Evolutionary conservation across 2,113 vertebrate species (phyloP).

Genomic region (Notechis scutatus): DNA sequence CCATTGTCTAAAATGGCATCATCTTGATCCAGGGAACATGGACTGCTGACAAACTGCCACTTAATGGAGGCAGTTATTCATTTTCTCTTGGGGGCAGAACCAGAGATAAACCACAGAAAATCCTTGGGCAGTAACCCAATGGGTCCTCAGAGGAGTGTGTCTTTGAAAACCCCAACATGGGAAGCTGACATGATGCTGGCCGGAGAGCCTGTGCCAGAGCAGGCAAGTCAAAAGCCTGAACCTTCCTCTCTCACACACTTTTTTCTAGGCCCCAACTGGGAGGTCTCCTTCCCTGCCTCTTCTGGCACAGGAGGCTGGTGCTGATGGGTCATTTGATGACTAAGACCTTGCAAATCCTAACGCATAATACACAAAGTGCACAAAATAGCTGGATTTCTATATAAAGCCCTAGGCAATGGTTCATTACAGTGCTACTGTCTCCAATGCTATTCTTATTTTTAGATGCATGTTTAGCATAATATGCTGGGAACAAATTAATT

Average conservation of each 20-base stretch:
- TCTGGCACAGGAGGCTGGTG: not conserved
- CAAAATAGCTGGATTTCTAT: not conserved
- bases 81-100: not conserved
- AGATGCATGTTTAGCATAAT: not conserved
- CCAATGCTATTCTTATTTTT: slow-evolving; percentile 18
- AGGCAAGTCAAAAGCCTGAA: not conserved
- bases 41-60: not conserved
- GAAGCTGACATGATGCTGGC: not conserved
- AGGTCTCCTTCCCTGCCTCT: not conserved
- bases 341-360: not conserved
- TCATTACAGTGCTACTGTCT: not conserved
- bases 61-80: not conserved
- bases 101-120: not conserved
- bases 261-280: not conserved
- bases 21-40: not conserved
- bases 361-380: not conserved
- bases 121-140: not conserved
- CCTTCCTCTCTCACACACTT: not conserved
- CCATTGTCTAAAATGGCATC: not conserved
- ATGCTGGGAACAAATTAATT: not conserved
- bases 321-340: not conserved
- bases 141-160: not conserved
- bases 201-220: not conserved
- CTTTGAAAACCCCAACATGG: not conserved
- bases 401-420: not conserved